Base-by-base conservation (phyloP, 2,888 invertebrate species). In the Amitus sp. region DNA sequence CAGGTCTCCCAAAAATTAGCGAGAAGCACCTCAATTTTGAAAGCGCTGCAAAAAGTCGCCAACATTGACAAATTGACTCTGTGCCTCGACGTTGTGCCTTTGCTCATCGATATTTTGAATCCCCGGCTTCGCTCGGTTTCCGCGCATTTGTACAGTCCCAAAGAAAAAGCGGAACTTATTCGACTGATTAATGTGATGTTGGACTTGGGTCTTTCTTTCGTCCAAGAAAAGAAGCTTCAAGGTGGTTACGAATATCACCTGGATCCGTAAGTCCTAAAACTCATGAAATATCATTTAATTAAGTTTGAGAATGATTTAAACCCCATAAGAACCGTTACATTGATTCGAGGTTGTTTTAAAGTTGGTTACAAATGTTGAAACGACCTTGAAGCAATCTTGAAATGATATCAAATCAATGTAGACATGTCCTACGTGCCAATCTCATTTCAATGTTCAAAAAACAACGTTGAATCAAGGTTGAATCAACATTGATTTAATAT, bases 151-250 rank as follows among this genome's bases (percentile, higher is more conserved):
- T 94, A 91, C 83, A 91, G 89, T 15, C 83, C 86, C 2, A 84
- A 85, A 62, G 95, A 95, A 82, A 90, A 89, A 47, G 85, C 85
- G 10, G 88, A 90, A 37, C 78, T 98, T 23, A 78, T 84, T 0
- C 84, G 88, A 19, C 88, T 95, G 20, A 91, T 96, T 9, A 86
- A 89, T 66, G 86, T 92, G 0, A 93, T 98, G 95, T 89, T 95
- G 46, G 92, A 94, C 77, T 93, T 95, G 82, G 96, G 95, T 60
- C 83, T 98, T 64, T 89, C 89, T 51, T 96, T 94, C 81, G 84
- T 88, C 0, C 97, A 97, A 81, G 90, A 93, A 60, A 88, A 91
- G 50, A 86, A 86, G 4, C 82, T 84, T 0, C 95, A 96, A 65
- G 96, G 95, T 1, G 87, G 87, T 20, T 95, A 94, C 82, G 85